Evolutionary conservation across 2,113 vertebrate species (phyloP), one percentile per base, ranked within the genome.

Genomic region (Chaetodon trifascialis): DNA sequence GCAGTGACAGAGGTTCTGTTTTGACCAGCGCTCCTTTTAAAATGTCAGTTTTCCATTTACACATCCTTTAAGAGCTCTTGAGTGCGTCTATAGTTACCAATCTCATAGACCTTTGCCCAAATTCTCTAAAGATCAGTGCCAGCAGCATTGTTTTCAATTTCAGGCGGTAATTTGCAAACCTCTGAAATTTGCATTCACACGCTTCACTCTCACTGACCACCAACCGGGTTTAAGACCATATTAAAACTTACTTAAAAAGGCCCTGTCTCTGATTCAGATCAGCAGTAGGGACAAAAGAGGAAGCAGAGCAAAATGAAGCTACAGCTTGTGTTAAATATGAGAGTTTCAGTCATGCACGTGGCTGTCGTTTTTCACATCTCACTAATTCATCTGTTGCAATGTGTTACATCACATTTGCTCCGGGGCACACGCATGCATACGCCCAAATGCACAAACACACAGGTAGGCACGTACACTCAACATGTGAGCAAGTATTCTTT

Each of bases 381-480:
- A 58, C 76, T 79, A 78, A 83, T 76, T 80, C 52, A 76, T 82
- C 73, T 7, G 67, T 94, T 93, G 70, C 92, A 44, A 34, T 56
- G 15, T 34, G 46, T 93, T 92, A 83, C 93, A 92, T 94, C 91
- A 93, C 69, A 68, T 84, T 86, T 72, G 40, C 80, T 76, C 44
- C 1, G 64, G 74, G 72, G 82, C 66, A 42, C 63, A 56, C 75
- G 52, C 73, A 73, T 56, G 55, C 40, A 30, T 17, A 59, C 34
- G 23, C 47, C 21, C 49, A 82, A 83, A 30, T 30, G 30, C 30
- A 30, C 30, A 30, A 30, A 30, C 30, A 30, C 30, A 60, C 21
- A 10, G 42, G 63, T 54, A 54, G 62, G 67, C 34, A 46, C 42
- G 34, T 23, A 62, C 17, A 56, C 73, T 25, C 46, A 58, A 63